Base-by-base conservation (phyloP, 2,888 invertebrate genomes). In the Pediacus dermestoides region DNA sequence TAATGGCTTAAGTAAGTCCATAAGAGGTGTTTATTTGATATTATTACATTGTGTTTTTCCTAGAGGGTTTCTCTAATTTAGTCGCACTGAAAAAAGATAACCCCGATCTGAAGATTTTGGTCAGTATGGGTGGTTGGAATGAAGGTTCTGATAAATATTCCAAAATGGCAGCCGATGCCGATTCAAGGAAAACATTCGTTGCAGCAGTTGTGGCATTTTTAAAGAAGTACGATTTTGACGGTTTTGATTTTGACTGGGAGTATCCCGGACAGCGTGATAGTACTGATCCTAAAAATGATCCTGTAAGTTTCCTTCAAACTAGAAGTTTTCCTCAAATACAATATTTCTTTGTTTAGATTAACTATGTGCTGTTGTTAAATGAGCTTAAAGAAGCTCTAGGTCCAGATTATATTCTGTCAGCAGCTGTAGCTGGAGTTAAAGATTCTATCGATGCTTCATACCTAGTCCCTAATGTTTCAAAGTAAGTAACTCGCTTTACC, bases 221-320 rank as follows among this genome's bases (percentile, higher is more conserved):
- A 14, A 6, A 23, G 6, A 21, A 23, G 15, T 8, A 14, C 9
- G 11, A 26, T 4, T 26, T 86, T 44, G 88, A 88, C 57, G 88
- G 88, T 0, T 78, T 88, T 53, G 88, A 88, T 60, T 72, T 88
- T 47, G 88, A 88, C 60, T 88, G 88, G 88, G 88, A 89, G 64
- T 89, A 89, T 62, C 88, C 89, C 2, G 86, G 82, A 12, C 46
- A 46, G 18, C 46, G 55, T 35, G 50, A 50, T 4, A 52, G 55
- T 34, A 27, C 33, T 2, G 34, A 48, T 25, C 37, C 46, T 4
- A 14, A n/a, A 6, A 43, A 39, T 3, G 53, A 55, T 38, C 48
- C 46, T 25, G 52, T 50, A n/a, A n/a, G n/a, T n/a, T n/a, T n/a
- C n/a, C n/a, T n/a, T n/a, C n/a, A n/a, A n/a, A n/a, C n/a, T n/a